Base-by-base conservation (phyloP, 2,113 vertebrate genomes). In the Hyaena hyaena region DNA sequence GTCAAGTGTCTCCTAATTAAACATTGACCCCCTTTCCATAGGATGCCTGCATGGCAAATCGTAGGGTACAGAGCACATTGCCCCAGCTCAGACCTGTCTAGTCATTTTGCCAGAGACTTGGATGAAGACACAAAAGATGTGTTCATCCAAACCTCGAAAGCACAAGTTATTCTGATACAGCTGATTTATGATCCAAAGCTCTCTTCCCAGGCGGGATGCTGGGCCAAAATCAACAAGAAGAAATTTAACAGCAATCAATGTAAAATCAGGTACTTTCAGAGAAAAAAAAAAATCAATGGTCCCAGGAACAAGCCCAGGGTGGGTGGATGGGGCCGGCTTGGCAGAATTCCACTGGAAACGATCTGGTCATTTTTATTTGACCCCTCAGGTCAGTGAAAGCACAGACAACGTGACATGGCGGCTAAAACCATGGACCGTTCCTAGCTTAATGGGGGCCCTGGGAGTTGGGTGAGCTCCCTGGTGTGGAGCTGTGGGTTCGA, bases 181-280 rank as follows among this genome's bases (percentile, higher is more conserved):
- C 23, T 93, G 92, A 98, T 96, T 93, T 81, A 95, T 81, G 94
- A 90, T 61, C 84, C 76, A 50, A 81, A 90, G 66, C 73, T 88
- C 39, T 69, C 76, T 94, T 92, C 58, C 93, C 65, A 88, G 93
- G 74, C 10, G 0, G 76, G 45, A 84, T 50, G 26, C 94, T 76
- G 76, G 74, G 83, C 89, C 93, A 89, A 95, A 96, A 96, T 93
- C 96, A 97, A 96, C 95, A 92, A 0, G 53, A 86, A 97, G 92
- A 89, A 93, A 86, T 77, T 81, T 55, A 97, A 88, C 53, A 83
- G 87, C 96, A 71, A 97, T 97, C 93, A 71, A 90, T 98, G 84
- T 65, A 86, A 96, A 96, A 95, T 45, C 94, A 79, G 90, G 84
- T 68, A 69, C 84, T 90, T 89, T 63, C 79, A 84, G 92, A 97